Conservation (phyloP, 2,797 vertebrate species). For the Pagetopsis macropterus region DNA sequence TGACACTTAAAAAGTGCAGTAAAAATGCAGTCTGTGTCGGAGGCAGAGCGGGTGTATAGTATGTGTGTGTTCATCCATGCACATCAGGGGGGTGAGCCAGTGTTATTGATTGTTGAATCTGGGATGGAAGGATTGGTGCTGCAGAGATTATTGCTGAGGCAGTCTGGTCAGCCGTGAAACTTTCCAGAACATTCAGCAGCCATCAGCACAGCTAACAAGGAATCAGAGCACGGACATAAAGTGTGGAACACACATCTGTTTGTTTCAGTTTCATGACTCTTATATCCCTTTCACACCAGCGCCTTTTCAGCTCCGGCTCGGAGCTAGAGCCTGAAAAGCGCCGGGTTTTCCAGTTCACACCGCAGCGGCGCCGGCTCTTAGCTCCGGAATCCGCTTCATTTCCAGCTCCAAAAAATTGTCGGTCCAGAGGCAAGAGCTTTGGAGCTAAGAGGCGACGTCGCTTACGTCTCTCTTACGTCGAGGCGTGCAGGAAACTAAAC, state of each 20-base stretch:
- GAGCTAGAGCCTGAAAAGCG: too few relatives aligned
- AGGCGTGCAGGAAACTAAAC: too few relatives aligned
- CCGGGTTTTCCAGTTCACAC: too few relatives aligned
- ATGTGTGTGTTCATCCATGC: constrained; percentile 31
- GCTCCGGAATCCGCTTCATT: too few relatives aligned
- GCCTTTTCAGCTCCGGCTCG: too few relatives aligned
- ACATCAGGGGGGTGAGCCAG: constrained; percentile 26
- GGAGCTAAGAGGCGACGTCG: too few relatives aligned
- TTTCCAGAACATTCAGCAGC: constrained; percentile 57
- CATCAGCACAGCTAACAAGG: constrained; percentile 31
- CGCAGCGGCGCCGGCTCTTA: too few relatives aligned
- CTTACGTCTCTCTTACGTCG: too few relatives aligned
- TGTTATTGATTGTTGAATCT: constrained; percentile 37
- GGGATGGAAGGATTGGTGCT: constrained; percentile 39
- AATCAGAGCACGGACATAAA: constrained; percentile 12
- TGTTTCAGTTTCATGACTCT: too few relatives aligned
- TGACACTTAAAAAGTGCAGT: constrained; percentile 36
- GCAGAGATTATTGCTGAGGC: constrained; percentile 68
- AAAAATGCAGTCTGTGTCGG: constrained; percentile 34
- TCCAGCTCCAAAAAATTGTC: too few relatives aligned
- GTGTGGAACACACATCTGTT: neutral
- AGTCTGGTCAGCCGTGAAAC: constrained; percentile 68
- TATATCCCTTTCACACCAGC: too few relatives aligned
- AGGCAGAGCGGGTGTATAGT: constrained; percentile 30
- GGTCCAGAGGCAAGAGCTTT: too few relatives aligned